Conservation (phyloP, 2,113 vertebrate genomes). For the Pelobates fuscus region DNA sequence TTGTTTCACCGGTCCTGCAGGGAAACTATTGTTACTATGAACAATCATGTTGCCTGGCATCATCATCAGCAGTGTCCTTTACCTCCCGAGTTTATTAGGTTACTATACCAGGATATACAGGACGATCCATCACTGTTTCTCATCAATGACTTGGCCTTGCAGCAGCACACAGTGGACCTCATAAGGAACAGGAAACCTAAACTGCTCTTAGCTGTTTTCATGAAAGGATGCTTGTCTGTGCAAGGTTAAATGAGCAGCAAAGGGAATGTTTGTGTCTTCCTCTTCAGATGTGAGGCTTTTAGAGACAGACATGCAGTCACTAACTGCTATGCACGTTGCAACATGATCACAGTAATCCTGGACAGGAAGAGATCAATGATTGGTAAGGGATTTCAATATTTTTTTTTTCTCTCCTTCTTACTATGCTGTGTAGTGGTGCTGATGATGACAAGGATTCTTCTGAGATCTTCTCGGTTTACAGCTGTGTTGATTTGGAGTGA, state of each 20-base stretch:
- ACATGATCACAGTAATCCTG: slow-evolving; percentile 56
- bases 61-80: slow-evolving; percentile 45
- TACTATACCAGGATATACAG: slow-evolving; percentile 53
- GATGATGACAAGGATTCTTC: slow-evolving; percentile 9
- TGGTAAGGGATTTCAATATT: slow-evolving; percentile 61
- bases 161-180: slow-evolving; percentile 39
- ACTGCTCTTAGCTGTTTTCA: slow-evolving; percentile 50
- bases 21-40: slow-evolving; percentile 55
- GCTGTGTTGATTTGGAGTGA: background rate
- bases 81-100: slow-evolving; percentile 53
- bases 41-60: slow-evolving; percentile 47
- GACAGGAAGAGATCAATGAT: slow-evolving; percentile 62
- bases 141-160: slow-evolving; percentile 5
- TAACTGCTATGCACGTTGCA: slow-evolving; percentile 56
- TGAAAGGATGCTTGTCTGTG: slow-evolving; percentile 60
- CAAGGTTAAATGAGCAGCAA: slow-evolving; percentile 58
- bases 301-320: slow-evolving; percentile 55
- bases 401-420: background rate
- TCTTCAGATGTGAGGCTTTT: slow-evolving; percentile 53
- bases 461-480: slow-evolving; percentile 50
- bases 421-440: slow-evolving; percentile 40
- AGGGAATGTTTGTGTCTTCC: slow-evolving; percentile 54
- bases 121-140: slow-evolving; percentile 34
- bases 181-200: slow-evolving; percentile 49
- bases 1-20: slow-evolving; percentile 51